Conservation (phyloP, 2,797 vertebrate species). For the Artibeus jamaicensis region DNA sequence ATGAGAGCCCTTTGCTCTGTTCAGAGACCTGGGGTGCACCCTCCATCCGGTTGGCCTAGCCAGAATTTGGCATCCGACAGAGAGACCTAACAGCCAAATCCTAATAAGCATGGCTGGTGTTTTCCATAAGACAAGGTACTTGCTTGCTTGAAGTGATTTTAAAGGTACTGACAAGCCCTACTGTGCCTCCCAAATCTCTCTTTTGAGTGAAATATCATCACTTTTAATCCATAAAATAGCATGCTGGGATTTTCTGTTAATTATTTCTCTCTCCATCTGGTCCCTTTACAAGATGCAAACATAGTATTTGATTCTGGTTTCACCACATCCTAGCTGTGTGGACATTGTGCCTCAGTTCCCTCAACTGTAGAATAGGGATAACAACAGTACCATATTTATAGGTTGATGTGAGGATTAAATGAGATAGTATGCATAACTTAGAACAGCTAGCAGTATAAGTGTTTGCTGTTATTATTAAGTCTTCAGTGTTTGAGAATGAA, state of each 20-base stretch:
- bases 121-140: slow-evolving; percentile 9
- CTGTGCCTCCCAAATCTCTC: slow-evolving; percentile 8
- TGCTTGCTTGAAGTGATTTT: slow-evolving; percentile 6
- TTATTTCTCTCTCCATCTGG: slow-evolving; percentile 24
- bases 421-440: background rate
- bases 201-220: slow-evolving; percentile 37
- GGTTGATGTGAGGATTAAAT: background rate
- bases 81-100: background rate
- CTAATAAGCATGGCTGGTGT: background rate
- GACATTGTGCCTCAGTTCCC: background rate
- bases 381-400: background rate
- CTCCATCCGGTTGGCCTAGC: background rate
- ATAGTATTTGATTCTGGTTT: slow-evolving; percentile 23
- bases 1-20: background rate
- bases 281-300: background rate
- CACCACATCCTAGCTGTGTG: background rate
- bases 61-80: background rate
- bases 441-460: background rate
- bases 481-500: background rate
- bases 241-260: slow-evolving; percentile 29
- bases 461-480: background rate
- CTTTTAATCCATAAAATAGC: slow-evolving; percentile 3
- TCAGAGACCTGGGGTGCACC: background rate
- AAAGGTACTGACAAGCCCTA: background rate
- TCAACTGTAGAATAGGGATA: background rate